Evolutionary conservation across 2,888 invertebrate species (phyloP).

Genomic region (Heliconius sara): DNA sequence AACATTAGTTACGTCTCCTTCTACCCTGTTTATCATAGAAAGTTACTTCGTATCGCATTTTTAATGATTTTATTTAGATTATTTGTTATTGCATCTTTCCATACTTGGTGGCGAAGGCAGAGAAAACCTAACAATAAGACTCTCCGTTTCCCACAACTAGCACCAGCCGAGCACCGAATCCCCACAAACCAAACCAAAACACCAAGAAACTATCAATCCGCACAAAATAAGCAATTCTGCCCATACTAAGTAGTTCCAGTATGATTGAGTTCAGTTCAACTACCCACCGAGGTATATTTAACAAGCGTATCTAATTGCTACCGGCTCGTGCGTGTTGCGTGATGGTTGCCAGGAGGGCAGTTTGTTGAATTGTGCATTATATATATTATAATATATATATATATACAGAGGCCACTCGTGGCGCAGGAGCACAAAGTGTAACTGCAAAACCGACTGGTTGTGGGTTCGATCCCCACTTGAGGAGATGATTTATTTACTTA

Average conservation of each 20-base stretch:
- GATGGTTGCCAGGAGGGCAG: conserved; percentile 15
- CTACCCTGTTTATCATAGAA: neutral
- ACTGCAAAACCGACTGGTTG: no score
- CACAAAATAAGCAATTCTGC: neutral
- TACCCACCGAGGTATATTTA: conserved; percentile 29
- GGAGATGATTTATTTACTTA: no score
- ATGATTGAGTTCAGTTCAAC: conserved; percentile 23
- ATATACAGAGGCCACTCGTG: no score
- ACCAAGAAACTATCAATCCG: neutral
- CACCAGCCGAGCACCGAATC: neutral
- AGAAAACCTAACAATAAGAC: neutral
- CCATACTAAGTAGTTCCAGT: neutral
- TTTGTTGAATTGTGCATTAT: neutral
- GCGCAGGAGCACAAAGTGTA: no score
- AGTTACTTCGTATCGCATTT: no score
- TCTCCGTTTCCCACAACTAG: neutral
- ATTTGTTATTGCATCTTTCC: no score
- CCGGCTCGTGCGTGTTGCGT: conserved; percentile 5
- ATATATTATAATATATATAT: neutral
- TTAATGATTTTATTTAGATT: no score
- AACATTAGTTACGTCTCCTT: neutral
- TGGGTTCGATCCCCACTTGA: no score
- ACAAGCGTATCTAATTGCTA: conserved; percentile 26
- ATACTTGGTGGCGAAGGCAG: no score
- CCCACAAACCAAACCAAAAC: neutral